phyloP scores from a whole-genome alignment of 35 echinoderm and acorn worm genomes.

The Apostichopus californicus region DNA sequence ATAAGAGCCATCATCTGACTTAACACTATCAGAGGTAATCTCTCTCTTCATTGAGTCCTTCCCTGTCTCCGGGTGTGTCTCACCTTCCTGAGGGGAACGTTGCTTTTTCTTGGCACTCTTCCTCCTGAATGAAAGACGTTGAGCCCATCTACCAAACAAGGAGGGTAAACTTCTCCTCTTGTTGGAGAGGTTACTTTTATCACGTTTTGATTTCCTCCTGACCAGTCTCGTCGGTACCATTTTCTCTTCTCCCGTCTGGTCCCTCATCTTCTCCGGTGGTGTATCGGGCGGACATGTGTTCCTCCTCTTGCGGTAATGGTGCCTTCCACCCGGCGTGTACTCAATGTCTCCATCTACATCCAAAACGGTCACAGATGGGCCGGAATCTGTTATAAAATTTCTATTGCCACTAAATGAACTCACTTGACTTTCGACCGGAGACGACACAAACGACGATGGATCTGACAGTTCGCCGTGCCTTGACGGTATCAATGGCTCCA shows the following conservation, averaged over 20 bases:
- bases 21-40: neutral
- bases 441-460: constrained; percentile 30
- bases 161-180: constrained; percentile 33
- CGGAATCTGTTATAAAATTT: neutral
- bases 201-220: neutral
- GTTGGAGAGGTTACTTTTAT: neutral
- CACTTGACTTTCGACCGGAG: constrained; percentile 29
- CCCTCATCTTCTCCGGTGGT: constrained; percentile 21
- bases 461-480: constrained; percentile 4
- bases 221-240: neutral
- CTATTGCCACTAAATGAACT: neutral
- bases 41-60: neutral
- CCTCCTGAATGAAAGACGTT: constrained; percentile 43
- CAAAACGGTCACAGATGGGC: neutral
- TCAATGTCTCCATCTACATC: constrained; percentile 26
- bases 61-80: neutral
- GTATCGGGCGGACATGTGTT: constrained; percentile 32
- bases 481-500: constrained; percentile 2
- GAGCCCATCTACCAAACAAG: constrained; percentile 7
- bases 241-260: neutral
- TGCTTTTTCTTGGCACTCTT: constrained; percentile 25
- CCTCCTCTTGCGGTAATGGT: constrained; percentile 34
- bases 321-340: constrained; percentile 14
- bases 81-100: neutral
- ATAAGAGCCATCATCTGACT: neutral